Evolutionary conservation across 1,140 invertebrate species (phyloP).

Genomic region (Temnothorax curvispinosus): DNA sequence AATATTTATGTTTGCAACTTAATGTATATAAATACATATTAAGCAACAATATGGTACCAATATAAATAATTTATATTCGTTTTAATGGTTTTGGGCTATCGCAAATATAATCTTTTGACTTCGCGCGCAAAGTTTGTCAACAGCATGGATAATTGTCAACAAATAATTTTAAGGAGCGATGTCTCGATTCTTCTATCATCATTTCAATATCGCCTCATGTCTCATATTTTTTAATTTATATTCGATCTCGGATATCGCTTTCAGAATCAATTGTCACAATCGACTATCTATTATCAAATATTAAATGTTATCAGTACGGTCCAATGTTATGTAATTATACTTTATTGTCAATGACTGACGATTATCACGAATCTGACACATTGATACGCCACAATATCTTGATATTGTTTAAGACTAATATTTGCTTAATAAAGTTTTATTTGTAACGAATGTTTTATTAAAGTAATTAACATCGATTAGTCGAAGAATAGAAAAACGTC

Average conservation of each 20-base stretch:
- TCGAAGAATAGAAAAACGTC: neutral
- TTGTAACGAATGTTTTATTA: neutral
- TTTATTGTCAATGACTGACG: neutral
- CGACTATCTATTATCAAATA: neutral
- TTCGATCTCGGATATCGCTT: neutral
- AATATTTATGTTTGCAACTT: neutral
- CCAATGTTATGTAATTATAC: neutral
- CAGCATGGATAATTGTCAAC: neutral
- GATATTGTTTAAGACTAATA: slow-evolving; percentile 11
- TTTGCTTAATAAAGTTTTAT: slow-evolving; percentile 21
- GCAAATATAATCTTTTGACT: neutral
- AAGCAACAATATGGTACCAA: slow-evolving; percentile 17
- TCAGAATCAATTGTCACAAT: neutral
- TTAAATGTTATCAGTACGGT: neutral
- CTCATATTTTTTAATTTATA: neutral
- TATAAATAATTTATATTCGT: neutral
- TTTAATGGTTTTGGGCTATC: neutral
- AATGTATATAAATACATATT: slow-evolving; percentile 22
- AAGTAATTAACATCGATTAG: neutral
- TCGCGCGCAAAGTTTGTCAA: neutral
- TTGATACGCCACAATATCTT: neutral
- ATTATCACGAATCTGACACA: neutral
- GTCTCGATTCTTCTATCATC: neutral
- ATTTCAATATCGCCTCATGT: neutral
- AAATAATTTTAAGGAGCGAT: neutral